These are phyloP conservation scores for Phoronis australis DNA, from an alignment of 2,888 invertebrate species.

Conservation along the genomic window DNA sequence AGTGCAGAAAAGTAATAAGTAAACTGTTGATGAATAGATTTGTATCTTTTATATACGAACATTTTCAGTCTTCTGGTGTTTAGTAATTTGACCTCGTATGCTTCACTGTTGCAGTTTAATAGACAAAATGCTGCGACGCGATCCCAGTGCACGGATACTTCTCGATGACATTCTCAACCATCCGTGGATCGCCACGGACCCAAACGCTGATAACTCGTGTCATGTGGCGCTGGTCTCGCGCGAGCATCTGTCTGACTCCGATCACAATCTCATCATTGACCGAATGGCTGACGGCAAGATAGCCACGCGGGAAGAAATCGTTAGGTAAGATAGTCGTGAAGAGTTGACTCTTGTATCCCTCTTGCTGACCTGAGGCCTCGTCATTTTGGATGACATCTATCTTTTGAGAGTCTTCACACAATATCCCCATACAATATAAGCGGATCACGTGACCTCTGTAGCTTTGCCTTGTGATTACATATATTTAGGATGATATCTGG, in stretches of 20 bases:
- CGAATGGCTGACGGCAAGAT: conserved; percentile 95
- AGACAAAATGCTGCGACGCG: conserved; percentile 84
- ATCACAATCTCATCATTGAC: conserved; percentile 84
- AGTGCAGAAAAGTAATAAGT: no score
- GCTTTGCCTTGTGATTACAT: no score
- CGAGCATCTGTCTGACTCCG: conserved; percentile 85
- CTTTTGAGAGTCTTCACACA: neutral
- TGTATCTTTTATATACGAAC: no score
- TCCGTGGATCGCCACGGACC: conserved; percentile 62
- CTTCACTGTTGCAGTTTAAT: conserved; percentile 65
- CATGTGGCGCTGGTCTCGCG: conserved; percentile 73
- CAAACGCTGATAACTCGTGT: conserved; percentile 16
- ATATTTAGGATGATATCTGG: neutral
- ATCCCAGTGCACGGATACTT: conserved; percentile 84
- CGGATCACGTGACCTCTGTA: no score
- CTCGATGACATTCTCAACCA: conserved; percentile 82
- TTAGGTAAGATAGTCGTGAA: conserved; percentile 62
- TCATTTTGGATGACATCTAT: neutral
- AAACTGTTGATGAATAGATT: no score
- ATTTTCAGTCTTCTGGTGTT: neutral
- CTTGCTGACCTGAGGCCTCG: conserved; percentile 10
- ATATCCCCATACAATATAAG: neutral
- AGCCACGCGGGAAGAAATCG: conserved; percentile 87
- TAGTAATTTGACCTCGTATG: neutral
- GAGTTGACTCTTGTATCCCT: conserved; percentile 19